These are phyloP conservation scores for Holocentrus rufus DNA, from an alignment of 2,797 vertebrate genomes.

Conservation along the genomic window DNA sequence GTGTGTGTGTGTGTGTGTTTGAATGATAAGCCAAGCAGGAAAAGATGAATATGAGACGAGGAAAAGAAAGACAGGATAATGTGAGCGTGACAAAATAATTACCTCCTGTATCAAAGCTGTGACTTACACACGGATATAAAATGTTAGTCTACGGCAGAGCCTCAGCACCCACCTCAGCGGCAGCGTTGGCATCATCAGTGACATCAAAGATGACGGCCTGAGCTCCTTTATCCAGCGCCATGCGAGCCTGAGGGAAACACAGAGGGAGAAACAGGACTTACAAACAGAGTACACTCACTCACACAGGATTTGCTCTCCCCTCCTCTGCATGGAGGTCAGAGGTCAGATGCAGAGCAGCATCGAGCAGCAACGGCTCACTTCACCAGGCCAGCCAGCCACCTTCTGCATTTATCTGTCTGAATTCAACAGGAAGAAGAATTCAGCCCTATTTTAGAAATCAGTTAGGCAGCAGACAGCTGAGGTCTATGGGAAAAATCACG, in stretches of 20 bases:
- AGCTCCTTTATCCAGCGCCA: slow-evolving; percentile 94
- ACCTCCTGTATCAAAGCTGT: background rate
- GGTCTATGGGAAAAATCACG: too few species aligned
- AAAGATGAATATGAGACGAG: background rate
- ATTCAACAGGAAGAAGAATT: too few species aligned
- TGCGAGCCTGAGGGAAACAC: slow-evolving; percentile 86
- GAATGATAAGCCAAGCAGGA: background rate
- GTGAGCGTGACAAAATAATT: background rate
- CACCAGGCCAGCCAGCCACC: too few species aligned
- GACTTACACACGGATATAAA: background rate
- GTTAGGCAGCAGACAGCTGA: too few species aligned
- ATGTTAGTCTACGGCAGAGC: background rate
- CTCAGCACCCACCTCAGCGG: slow-evolving; percentile 87
- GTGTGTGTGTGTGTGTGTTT: slow-evolving; percentile 5
- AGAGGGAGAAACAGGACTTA: slow-evolving; percentile 10
- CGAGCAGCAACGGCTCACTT: too few species aligned
- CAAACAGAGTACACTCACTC: background rate
- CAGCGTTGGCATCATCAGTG: slow-evolving; percentile 89
- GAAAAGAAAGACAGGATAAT: slow-evolving; percentile 7
- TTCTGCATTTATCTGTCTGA: too few species aligned
- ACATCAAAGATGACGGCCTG: slow-evolving; percentile 96
- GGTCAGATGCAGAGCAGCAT: too few species aligned
- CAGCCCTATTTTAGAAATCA: too few species aligned
- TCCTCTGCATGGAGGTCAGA: too few species aligned
- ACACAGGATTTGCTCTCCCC: too few species aligned